Base-by-base conservation (phyloP, 2,113 vertebrate genomes). In the Melanostigma gelatinosum region DNA sequence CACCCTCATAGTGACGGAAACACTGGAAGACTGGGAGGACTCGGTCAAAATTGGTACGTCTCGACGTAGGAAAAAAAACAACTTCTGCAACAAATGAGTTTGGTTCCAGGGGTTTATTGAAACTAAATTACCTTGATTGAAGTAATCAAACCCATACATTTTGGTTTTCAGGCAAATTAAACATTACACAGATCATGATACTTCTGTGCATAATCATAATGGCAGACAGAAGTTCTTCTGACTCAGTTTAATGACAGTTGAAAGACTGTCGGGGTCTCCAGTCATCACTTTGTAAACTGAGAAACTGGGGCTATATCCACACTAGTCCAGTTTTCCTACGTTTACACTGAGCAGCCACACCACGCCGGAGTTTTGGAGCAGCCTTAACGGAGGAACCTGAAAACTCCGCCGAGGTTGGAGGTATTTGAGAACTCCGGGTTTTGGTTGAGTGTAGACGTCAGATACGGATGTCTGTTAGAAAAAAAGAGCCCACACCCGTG, bases 21-120 rank as follows among this genome's bases (percentile, higher is more conserved):
- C 97, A 73, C 89, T 99, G 93, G 97, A 99, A 87, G 97, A 98
- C 89, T 99, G 98, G 98, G 98, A 99, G 86, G 98, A 99, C 92
- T 98, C 98, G 55, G 97, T 99, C 85, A 99, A 96, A 80, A 99
- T 99, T 85, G 98, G 98, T 97, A 95, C 92, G 94, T 9, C 0
- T 52, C 24, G 32, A 18, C 20, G 24, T 67, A 40, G 40, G 3
- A 29, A 50, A 60, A 65, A 18, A 60, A 32, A 1, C 1, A 3
- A 1, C 11, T 24, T 72, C 34, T 71, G 27, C 27, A 48, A 38
- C 6, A 54, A 24, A 29, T 24, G 4, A 2, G 22, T 52, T 63
- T 62, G 6, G 12, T 42, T 24, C 6, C 58, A 38, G 40, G 20
- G 22, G 20, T 75, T 55, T 57, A 34, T 66, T n/a, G 7, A 22